phyloP scores from a whole-genome alignment of 2,113 vertebrate genomes.

The Alaudala cheleensis region DNA sequence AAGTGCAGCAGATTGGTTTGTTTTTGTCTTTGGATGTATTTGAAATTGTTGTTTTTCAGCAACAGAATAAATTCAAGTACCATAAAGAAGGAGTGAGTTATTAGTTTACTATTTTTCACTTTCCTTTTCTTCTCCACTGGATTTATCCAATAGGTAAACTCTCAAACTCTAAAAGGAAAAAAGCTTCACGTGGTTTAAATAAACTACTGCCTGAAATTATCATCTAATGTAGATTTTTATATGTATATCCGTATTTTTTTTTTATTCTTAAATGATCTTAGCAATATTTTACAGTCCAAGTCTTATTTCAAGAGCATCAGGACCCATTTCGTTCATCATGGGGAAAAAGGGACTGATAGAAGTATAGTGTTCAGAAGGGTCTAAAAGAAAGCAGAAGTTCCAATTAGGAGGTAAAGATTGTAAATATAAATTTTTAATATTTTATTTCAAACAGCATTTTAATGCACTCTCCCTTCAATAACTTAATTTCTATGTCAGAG shows the following conservation, averaged over 20 bases:
- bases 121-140: not conserved
- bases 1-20: not conserved
- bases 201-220: not conserved
- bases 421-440: constrained; percentile 54
- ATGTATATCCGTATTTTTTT: accelerated
- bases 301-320: constrained; percentile 60
- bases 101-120: not conserved
- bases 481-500: not conserved
- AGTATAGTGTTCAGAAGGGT: constrained; percentile 49
- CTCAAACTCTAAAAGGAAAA: not conserved
- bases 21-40: not conserved
- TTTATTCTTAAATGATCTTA: not conserved
- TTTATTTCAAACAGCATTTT: constrained; percentile 4
- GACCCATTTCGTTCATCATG: constrained; percentile 74
- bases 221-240: not conserved
- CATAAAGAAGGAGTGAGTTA: not conserved
- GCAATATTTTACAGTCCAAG: not conserved
- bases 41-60: not conserved
- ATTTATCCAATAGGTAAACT: not conserved
- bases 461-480: not conserved
- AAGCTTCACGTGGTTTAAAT: not conserved
- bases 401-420: constrained; percentile 6
- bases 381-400: constrained; percentile 26
- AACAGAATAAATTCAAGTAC: not conserved
- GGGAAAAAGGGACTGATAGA: constrained; percentile 72